Evolutionary conservation across 2,797 vertebrate species (phyloP).

Genomic region (Spinibarbus caldwelli): DNA sequence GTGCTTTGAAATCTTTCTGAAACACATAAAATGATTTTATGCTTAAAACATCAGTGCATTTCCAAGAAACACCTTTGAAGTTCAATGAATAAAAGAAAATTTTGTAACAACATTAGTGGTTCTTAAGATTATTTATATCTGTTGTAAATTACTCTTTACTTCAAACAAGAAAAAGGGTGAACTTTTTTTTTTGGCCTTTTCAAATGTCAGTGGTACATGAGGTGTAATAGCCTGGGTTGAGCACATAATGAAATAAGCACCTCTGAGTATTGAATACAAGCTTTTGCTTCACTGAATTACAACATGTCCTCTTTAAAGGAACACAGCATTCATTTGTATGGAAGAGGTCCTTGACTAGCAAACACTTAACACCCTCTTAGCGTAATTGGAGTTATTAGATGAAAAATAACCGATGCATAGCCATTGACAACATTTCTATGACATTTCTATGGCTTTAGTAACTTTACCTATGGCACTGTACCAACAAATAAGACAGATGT

Average conservation of each 20-base stretch:
- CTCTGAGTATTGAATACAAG: slow-evolving; percentile 45
- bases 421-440: slow-evolving; percentile 26
- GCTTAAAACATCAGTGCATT: neutral
- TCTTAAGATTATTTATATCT: slow-evolving; percentile 3
- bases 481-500: slow-evolving; percentile 1
- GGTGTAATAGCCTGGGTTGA: slow-evolving; percentile 41
- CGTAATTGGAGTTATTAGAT: slow-evolving; percentile 15
- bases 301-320: slow-evolving; percentile 44
- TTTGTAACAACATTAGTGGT: slow-evolving; percentile 1
- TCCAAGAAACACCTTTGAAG: neutral
- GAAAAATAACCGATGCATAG: slow-evolving; percentile 38
- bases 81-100: neutral
- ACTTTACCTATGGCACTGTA: neutral
- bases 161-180: slow-evolving; percentile 18
- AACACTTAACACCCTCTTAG: slow-evolving; percentile 34
- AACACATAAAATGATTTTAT: neutral
- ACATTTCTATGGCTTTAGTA: slow-evolving; percentile 3
- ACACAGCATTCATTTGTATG: slow-evolving; percentile 31
- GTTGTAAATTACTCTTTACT: neutral
- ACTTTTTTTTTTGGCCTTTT: slow-evolving; percentile 56
- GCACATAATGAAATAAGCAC: slow-evolving; percentile 56
- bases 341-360: slow-evolving; percentile 34
- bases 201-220: slow-evolving; percentile 56
- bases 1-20: slow-evolving; percentile 14
- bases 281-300: slow-evolving; percentile 50